Evolutionary conservation across 64 coral and sea anemone genomes (phyloP), one percentile per base, ranked within the genome.

Genomic region (Montipora sp.): DNA sequence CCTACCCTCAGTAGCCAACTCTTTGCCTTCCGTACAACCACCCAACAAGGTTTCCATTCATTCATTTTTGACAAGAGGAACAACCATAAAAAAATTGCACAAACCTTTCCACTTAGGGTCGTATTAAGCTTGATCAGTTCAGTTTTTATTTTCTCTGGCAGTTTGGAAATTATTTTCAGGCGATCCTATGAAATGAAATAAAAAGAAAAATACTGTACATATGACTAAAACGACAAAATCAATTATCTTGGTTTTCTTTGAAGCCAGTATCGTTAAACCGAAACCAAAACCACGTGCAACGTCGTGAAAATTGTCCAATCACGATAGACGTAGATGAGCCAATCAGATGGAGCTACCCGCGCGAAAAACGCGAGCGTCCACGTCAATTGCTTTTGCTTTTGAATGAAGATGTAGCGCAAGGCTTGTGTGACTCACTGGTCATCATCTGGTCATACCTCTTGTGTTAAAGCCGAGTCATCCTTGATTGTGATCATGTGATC

Each of bases 401-500:
- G 53, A 11, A 8, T 57, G 7, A 57, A 57, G 7, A 57, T 57
- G 53, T 57, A 5, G 53, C 53, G 53, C 53, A 11, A 57, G 11
- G 7, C 6, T 57, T 57, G 2, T 57, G 53, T 1, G 1, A 57
- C 6, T 11, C 6, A 57, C 53, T 57, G 53, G 7, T 8, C 11
- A 18, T 9, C 20, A 47, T 57, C 11, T 57, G n/a, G 8, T 10
- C 65, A 51, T 59, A 93, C 96, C 87, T 98, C 96, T 7, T 87
- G 20, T 18, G 90, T 89, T 16, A 98, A 20, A 46, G 91, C 48
- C 4, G 75, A 51, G 2, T 95, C 94, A 43, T 98, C 97, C 8
- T 95, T 72, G 2, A 96, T 80, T 75, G 97, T 92, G 36, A 98
- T 60, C 97, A 98, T 98, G 18, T 98, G 97, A 83, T 98, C 97